Evolutionary conservation across 2,113 vertebrate species (phyloP).

Genomic region (Leucosticte australis): DNA sequence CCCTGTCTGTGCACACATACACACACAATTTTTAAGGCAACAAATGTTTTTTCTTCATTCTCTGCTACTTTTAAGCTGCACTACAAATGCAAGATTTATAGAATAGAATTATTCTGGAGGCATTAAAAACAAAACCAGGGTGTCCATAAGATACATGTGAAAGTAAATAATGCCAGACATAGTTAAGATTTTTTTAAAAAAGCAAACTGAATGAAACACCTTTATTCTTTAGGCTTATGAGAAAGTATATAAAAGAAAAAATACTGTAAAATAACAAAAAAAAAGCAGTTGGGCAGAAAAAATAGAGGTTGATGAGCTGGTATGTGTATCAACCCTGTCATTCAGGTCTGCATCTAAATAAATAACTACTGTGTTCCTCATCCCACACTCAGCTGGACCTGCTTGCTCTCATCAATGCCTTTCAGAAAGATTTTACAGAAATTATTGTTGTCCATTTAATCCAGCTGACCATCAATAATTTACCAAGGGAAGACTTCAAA

Average conservation of each 20-base stretch:
- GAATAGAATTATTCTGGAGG: background rate
- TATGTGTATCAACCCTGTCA: background rate
- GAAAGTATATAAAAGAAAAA: background rate
- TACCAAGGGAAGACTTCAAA: background rate
- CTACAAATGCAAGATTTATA: background rate
- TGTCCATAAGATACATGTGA: background rate
- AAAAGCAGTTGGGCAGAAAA: background rate
- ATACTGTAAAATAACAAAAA: background rate
- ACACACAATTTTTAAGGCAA: background rate
- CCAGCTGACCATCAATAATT: background rate
- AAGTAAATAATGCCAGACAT: background rate
- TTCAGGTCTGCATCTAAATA: background rate
- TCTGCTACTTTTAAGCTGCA: background rate
- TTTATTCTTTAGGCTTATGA: background rate
- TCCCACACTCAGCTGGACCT: background rate
- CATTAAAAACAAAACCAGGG: background rate
- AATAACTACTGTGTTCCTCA: background rate
- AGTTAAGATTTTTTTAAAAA: background rate
- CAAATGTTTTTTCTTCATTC: background rate
- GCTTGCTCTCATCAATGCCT: background rate
- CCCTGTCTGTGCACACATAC: background rate
- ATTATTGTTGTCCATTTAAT: background rate
- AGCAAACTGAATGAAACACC: background rate
- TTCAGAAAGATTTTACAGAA: background rate
- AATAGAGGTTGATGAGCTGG: background rate